phyloP scores from a whole-genome alignment of 2,797 vertebrate species.

The Ptychadena robeensis region DNA sequence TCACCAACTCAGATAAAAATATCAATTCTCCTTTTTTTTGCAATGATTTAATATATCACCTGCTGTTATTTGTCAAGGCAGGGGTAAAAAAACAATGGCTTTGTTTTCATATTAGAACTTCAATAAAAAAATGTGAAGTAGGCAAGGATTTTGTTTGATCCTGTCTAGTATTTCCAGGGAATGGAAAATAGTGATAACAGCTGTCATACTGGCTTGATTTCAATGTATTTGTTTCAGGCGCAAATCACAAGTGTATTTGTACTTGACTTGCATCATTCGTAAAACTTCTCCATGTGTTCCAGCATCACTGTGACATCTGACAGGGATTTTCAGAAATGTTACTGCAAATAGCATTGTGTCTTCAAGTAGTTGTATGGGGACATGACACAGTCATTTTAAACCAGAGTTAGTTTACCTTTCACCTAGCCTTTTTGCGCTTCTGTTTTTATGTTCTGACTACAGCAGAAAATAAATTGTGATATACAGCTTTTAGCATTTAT shows the following conservation, averaged over 20 bases:
- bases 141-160: conserved; percentile 63
- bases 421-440: neutral
- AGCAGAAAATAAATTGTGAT: neutral
- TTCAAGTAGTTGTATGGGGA: conserved; percentile 18
- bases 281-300: conserved; percentile 62
- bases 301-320: conserved; percentile 54
- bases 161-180: conserved; percentile 68
- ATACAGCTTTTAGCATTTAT: neutral
- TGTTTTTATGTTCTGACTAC: neutral
- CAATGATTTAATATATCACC: conserved; percentile 40
- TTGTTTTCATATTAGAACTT: conserved; percentile 61
- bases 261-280: conserved; percentile 60
- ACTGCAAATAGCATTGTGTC: conserved; percentile 47
- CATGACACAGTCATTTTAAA: conserved; percentile 32
- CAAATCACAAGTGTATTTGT: conserved; percentile 64
- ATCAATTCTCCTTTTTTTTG: conserved; percentile 39
- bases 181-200: conserved; percentile 62
- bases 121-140: conserved; percentile 49
- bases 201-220: conserved; percentile 65
- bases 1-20: conserved; percentile 48
- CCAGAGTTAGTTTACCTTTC: conserved; percentile 2
- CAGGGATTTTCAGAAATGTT: conserved; percentile 47
- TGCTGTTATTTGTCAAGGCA: conserved; percentile 52
- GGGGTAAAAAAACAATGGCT: conserved; percentile 52
- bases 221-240: conserved; percentile 53